Conservation (phyloP, 2,888 invertebrate genomes). For the Ennomos quercinarius region DNA sequence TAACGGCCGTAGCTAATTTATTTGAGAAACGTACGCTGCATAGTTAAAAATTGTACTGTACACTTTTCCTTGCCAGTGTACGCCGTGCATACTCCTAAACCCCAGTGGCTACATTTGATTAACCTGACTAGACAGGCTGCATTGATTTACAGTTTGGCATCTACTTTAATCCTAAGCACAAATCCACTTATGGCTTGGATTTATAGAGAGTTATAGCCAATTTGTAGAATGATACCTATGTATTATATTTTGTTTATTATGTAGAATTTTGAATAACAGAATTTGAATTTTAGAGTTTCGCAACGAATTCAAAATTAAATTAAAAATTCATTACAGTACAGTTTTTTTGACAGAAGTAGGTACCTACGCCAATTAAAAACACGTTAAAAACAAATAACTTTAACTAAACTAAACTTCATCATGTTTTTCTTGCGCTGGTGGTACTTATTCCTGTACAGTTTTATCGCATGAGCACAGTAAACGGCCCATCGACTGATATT, state of each 20-base stretch:
- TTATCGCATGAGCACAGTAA: conserved; percentile 49
- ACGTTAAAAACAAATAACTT: no score
- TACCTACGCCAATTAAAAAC: no score
- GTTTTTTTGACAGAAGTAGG: no score
- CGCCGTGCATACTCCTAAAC: conserved; percentile 67
- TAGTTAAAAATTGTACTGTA: background rate
- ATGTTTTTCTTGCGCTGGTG: no score
- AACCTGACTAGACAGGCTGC: conserved; percentile 83
- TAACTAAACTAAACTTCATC: no score
- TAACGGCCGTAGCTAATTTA: no score
- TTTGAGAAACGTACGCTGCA: no score
- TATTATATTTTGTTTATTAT: no score
- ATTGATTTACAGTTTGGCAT: conserved; percentile 83
- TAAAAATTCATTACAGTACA: no score
- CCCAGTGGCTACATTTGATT: conserved; percentile 82
- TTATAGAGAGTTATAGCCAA: conserved; percentile 15
- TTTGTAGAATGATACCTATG: background rate
- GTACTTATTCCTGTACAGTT: background rate
- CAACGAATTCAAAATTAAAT: no score
- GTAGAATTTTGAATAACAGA: no score
- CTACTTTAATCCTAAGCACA: conserved; percentile 74
- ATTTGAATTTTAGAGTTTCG: no score
- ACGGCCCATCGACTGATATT: conserved; percentile 63
- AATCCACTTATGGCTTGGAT: conserved; percentile 54
- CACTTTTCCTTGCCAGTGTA: conserved; percentile 52